Base-by-base conservation (phyloP, 1,140 invertebrate species). In the Zelostemma sp. region DNA sequence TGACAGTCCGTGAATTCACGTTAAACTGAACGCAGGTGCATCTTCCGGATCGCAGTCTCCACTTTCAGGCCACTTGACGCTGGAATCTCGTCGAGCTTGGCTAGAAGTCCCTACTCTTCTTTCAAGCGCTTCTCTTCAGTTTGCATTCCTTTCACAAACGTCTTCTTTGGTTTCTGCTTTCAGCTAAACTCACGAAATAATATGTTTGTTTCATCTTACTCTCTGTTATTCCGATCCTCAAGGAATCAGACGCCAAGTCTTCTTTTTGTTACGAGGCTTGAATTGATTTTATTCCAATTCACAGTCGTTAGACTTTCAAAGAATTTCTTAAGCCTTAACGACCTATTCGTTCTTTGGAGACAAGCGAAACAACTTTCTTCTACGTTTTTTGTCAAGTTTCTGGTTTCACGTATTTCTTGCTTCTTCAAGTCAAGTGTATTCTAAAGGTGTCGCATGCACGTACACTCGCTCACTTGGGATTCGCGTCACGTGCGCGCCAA, bases 401-500 rank as follows among this genome's bases (percentile, higher is more conserved):
- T 50, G 68, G 43, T 59, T 65, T 59, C 33, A 25, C 62, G 62
- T 71, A 66, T 71, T 71, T 59, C 63, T 58, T 60, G 49, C 56
- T 53, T 31, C 66, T 73, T n/a, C 2, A 35, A 35, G 66, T 68
- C 68, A 71, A 66, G 59, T 55, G 49, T 63, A 63, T 71, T 63
- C 62, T 53, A 12, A 48, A 66, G 67, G 73, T 69, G 74, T 70
- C 72, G 73, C 73, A 74, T 62, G 76, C 79, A 80, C 79, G 79
- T 77, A 75, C 67, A 66, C 57, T 61, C 74, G 74, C 66, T 71
- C 64, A 55, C 65, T 78, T 67, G 53, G 59, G 69, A 78, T 73
- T 61, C 77, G 35, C 64, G 63, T 77, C 79, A 80, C 77, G 79
- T 76, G 74, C 71, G 72, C 72, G 72, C 77, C 77, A 80, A 80